Conservation (phyloP, 37 sponge, comb jelly and placozoan species). For the Eunapius fragilis region DNA sequence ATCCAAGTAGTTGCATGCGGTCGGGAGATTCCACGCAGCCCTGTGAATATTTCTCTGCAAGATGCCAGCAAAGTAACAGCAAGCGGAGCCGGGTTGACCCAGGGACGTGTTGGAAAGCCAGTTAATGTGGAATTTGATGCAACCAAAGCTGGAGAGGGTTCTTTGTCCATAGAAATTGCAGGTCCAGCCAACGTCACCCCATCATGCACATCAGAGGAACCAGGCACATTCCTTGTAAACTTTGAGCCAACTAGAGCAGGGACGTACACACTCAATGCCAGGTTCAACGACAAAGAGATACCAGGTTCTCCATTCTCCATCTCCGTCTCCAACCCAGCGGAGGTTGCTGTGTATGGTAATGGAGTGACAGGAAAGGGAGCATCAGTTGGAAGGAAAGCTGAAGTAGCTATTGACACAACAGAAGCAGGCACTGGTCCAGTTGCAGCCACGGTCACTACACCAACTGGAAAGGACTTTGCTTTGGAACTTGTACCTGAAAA, state of each 20-base stretch:
- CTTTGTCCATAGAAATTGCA: conserved; percentile 45
- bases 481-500: neutral
- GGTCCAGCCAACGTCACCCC: conserved; percentile 57
- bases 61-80: conserved; percentile 68
- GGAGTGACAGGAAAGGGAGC: conserved; percentile 89
- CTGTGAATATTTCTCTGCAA: conserved; percentile 47
- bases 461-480: conserved; percentile 49
- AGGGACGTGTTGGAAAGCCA: conserved; percentile 42
- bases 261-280: conserved; percentile 64
- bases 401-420: conserved; percentile 75
- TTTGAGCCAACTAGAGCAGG: conserved; percentile 69
- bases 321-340: conserved; percentile 78
- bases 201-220: conserved; percentile 47
- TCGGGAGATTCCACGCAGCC: conserved; percentile 47
- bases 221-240: conserved; percentile 57
- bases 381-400: conserved; percentile 55
- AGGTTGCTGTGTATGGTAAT: conserved; percentile 75
- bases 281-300: conserved; percentile 65
- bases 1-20: conserved; percentile 65
- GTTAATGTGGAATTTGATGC: conserved; percentile 67
- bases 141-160: conserved; percentile 82
- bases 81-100: conserved; percentile 56
- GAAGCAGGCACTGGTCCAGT: conserved; percentile 77
- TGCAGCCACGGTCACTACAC: conserved; percentile 57
- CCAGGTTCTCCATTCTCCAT: conserved; percentile 80